Percentiles rank a stretch among this genome's conserved stretches.
These are phyloP conservation scores for Rhyacichthys aspro DNA, from an alignment of 2,797 vertebrate species.

Conservation along the genomic window DNA sequence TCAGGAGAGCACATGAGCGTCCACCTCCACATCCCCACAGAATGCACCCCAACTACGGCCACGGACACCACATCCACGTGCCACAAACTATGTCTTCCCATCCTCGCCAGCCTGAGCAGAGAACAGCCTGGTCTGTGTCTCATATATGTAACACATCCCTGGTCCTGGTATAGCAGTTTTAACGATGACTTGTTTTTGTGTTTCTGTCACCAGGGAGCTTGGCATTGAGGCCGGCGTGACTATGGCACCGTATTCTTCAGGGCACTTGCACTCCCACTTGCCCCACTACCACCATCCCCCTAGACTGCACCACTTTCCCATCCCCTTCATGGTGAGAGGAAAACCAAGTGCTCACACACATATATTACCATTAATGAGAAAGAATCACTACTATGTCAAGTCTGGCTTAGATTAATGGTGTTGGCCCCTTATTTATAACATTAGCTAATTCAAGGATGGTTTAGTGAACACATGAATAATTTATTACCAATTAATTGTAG, in stretches of 20 bases:
- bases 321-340: constrained; percentile 93
- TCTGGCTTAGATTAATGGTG: constrained; percentile 65
- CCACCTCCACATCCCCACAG: constrained; percentile 97
- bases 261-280: constrained; percentile 94
- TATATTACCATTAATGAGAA: constrained; percentile 70
- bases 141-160: too few relatives aligned
- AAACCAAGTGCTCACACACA: constrained; percentile 52
- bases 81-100: constrained; percentile 99
- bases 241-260: constrained; percentile 91
- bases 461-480: constrained; percentile 77
- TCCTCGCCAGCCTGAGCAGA: constrained; percentile 94
- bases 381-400: constrained; percentile 55
- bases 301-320: constrained; percentile 95
- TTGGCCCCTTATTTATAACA: constrained; percentile 58
- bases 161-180: background rate
- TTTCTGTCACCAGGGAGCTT: constrained; percentile 87
- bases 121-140: constrained; percentile 92
- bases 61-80: constrained; percentile 98
- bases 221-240: constrained; percentile 96
- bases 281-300: constrained; percentile 96
- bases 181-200: constrained; percentile 12
- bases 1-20: constrained; percentile 94
- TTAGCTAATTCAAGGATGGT: constrained; percentile 72
- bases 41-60: constrained; percentile 99
- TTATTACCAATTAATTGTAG: constrained; percentile 65